Conservation (phyloP, 2,888 invertebrate genomes). For the Polyommatus iphigenia region DNA sequence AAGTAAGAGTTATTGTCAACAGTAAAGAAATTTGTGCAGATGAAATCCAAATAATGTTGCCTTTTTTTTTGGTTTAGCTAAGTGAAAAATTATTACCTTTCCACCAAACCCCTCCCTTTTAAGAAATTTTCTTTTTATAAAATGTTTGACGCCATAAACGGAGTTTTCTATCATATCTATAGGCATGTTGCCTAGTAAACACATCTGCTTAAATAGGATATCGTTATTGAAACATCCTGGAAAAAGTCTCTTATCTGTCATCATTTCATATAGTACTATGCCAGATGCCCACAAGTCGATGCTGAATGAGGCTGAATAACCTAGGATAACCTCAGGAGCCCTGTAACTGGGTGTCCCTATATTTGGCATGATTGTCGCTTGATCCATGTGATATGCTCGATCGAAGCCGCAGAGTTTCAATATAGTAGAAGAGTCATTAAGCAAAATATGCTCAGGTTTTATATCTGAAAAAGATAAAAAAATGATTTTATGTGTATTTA, state of each 20-base stretch:
- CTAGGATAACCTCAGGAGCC: conserved; percentile 62
- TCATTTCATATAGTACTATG: conserved; percentile 60
- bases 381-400: conserved; percentile 42
- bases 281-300: conserved; percentile 64
- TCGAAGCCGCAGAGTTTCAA: conserved; percentile 66
- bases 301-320: conserved; percentile 49
- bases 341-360: conserved; percentile 53
- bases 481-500: neutral
- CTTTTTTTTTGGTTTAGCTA: neutral
- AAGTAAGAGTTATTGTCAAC: neutral
- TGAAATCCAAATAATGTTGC: neutral
- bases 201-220: conserved; percentile 55
- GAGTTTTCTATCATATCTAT: conserved; percentile 49
- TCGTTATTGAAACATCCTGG: conserved; percentile 49
- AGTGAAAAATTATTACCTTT: conserved; percentile 39
- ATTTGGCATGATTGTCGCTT: conserved; percentile 39
- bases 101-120: conserved; percentile 37
- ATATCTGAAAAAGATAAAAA: conserved; percentile 55
- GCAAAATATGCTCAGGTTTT: conserved; percentile 58
- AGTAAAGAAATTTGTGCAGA: neutral
- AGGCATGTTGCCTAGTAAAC: conserved; percentile 50
- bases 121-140: conserved; percentile 46
- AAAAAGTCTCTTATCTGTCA: conserved; percentile 50
- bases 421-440: conserved; percentile 46
- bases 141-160: conserved; percentile 45